Base-by-base conservation (phyloP, 92 coral and sea anemone genomes). In the Umimayanthus kanabou region DNA sequence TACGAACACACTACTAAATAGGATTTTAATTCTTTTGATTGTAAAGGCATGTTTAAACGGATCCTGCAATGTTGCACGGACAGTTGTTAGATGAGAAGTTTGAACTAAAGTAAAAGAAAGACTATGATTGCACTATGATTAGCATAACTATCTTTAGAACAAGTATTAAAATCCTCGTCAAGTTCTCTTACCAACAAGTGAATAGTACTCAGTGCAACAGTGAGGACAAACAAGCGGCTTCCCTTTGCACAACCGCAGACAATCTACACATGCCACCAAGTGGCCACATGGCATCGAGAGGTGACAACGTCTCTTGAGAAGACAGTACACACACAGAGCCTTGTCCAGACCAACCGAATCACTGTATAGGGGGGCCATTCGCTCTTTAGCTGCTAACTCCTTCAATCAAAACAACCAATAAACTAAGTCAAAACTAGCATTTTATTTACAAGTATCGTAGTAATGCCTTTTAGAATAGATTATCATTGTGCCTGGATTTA, bases 261-360 rank as follows among this genome's bases (percentile, higher is more conserved):
- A 82, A 39, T 82, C 77, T 1, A 4, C 66, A 2, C 86, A 82
- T 22, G 77, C 86, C 65, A 82, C 86, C 16, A 45, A 26, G n/a
- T 82, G 86, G 10, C 86, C 86, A 82, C 86, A 82, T 0, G 43
- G 40, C 86, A 69, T 82, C 37, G 43, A 5, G 23, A 43, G 3
- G 15, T 82, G 61, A 10, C 49, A 67, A n/a, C 76, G 86, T 5
- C 39, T 28, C 65, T 67, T 8, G 37, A 50, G 58, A n/a, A 82
- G 86, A 25, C 86, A 82, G 53, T 67, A 82, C 61, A 82, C 86
- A 28, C 86, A 82, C 43, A 10, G 42, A 23, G 86, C 86, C 53
- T 69, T 45, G 58, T 69, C 77, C 42, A 82, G 42, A 42, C 42
- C 10, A 39, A 2, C 39, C 28, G 86, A 39, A 25, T 70, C 77